Evolutionary conservation across 1,140 invertebrate species (phyloP).

Genomic region (Lordiphosa mommai): DNA sequence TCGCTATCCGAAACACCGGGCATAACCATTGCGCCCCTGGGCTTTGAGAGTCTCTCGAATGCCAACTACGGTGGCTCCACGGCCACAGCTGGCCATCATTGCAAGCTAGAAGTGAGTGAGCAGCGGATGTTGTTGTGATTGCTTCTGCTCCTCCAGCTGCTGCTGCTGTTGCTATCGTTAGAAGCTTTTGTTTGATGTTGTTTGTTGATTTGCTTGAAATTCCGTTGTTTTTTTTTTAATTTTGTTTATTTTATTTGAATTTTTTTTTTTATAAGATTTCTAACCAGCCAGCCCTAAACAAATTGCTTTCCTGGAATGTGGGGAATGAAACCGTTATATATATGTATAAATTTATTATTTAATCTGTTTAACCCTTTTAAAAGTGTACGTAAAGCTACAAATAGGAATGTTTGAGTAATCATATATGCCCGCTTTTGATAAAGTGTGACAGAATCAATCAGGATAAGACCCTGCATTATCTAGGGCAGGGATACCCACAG

Average conservation of each 20-base stretch:
- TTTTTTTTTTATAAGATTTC: slow-evolving; percentile 14
- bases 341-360: too few relatives aligned
- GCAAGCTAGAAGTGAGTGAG: slow-evolving; percentile 74
- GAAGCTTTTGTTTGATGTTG: slow-evolving; percentile 13
- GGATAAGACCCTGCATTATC: too few relatives aligned
- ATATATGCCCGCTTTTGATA: too few relatives aligned
- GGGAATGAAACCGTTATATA: slow-evolving; percentile 14
- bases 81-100: slow-evolving; percentile 26
- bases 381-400: too few relatives aligned
- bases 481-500: too few relatives aligned
- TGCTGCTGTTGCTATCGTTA: slow-evolving; percentile 7
- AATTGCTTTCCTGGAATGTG: slow-evolving; percentile 2
- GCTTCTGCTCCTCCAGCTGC: not conserved
- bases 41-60: slow-evolving; percentile 19
- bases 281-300: not conserved
- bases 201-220: slow-evolving; percentile 22
- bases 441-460: too few relatives aligned
- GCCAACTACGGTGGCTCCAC: slow-evolving; percentile 13
- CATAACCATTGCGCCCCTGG: slow-evolving; percentile 48
- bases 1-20: slow-evolving; percentile 68
- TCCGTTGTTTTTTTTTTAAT: slow-evolving; percentile 4
- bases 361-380: too few relatives aligned
- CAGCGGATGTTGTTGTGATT: too few relatives aligned
- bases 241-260: slow-evolving; percentile 11
- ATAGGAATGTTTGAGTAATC: too few relatives aligned